Conservation (phyloP, 2,113 vertebrate genomes). For the Anser cygnoides region DNA sequence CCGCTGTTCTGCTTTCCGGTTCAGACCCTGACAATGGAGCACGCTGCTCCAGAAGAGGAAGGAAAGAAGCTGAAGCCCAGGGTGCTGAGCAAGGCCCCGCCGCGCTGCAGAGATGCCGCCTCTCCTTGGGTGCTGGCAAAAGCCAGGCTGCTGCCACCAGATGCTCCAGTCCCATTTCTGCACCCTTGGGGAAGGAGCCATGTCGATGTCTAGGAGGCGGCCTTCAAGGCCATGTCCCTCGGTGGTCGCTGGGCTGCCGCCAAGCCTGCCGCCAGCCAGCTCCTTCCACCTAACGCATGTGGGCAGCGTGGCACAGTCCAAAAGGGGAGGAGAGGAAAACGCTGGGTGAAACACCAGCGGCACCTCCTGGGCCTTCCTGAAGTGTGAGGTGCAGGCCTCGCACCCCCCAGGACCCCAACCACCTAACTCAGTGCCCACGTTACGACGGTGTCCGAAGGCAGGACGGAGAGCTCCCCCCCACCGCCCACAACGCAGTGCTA, state of each 20-base stretch:
- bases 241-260: accelerated
- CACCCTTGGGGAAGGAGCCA: neutral
- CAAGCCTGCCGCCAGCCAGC: neutral
- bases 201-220: accelerated
- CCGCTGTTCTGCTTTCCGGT: neutral
- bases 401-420: accelerated
- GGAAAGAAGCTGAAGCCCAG: neutral
- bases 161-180: neutral
- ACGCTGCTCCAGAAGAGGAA: neutral
- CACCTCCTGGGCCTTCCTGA: neutral
- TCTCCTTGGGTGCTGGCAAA: neutral
- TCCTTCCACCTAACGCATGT: neutral
- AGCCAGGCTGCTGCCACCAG: neutral
- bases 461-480: neutral
- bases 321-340: neutral
- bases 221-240: accelerated
- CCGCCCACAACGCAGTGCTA: neutral
- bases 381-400: neutral
- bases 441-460: accelerated
- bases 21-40: neutral
- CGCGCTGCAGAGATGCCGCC: accelerated
- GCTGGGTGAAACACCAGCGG: neutral
- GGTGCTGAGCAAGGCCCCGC: neutral
- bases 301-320: neutral
- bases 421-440: neutral